Evolutionary conservation across 2,888 invertebrate species (phyloP), one percentile per base, ranked within the genome.

Genomic region (Tetranychus truncatus): DNA sequence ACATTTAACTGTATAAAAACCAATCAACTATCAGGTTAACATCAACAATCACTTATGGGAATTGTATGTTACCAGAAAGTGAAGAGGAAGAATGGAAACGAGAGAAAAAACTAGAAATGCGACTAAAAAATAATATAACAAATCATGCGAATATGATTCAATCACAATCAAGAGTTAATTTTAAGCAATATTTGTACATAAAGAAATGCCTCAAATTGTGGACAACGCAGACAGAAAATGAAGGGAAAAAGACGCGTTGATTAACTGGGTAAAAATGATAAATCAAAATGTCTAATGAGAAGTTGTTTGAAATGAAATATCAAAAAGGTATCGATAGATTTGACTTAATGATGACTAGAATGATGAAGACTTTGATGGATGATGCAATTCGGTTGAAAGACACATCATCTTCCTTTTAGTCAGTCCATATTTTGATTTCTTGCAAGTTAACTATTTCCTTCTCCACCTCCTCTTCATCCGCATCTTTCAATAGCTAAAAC

Each of bases 21-120:
- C 34, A 34, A 34, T 34, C 34, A 34, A 34, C 34, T 34, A 34
- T 34, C 34, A 34, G 34, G 34, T 55, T 9, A 55, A 55, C 55
- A 55, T 55, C 55, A 55, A 55, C 11, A 55, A 55, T 55, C 55
- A 55, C 55, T 55, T 55, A 55, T 55, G 55, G 55, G 69, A 69
- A 69, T 24, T 7, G 69, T 11, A 20, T 24, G 20, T 15, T 65
- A 65, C 15, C 18, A 65, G 66, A 65, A 65, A n/a, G n/a, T 4
- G n/a, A 65, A 65, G 66, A 65, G 66, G 7, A 65, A 65, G 66
- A 65, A 11, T 20, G 66, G 18, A 11, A 66, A 11, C 20, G 69
- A 20, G 69, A 66, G 11, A 66, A 15, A 66, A 15, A 66, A 66
- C 66, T 69, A 21, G 69, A 24, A 69, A 69, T 11, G 21, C 21